Evolutionary conservation across 2,888 invertebrate species (phyloP), one percentile per base, ranked within the genome.

Genomic region (Pilophorus perplexus): DNA sequence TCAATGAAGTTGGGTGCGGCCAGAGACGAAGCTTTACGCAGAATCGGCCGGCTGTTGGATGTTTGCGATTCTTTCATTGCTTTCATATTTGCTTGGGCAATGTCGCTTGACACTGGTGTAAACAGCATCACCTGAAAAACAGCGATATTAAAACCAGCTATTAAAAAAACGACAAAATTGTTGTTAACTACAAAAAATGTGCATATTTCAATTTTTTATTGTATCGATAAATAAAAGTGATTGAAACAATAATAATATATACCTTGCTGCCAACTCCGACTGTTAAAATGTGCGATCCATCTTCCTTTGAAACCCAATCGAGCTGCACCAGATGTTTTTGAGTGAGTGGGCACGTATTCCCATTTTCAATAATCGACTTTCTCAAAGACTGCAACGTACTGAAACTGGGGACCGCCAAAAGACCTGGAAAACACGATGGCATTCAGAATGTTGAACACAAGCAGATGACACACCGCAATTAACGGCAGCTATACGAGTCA

Each of bases 221-320:
- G 12, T 12, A 33, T 12, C 33, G 12, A 6, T 33, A 12, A n/a
- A n/a, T n/a, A n/a, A n/a, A n/a, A n/a, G n/a, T n/a, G n/a, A n/a
- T n/a, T n/a, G n/a, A n/a, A n/a, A n/a, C n/a, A n/a, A 28, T 10
- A 37, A 22, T 22, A 27, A n/a, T 12, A 66, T 67, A 59, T 72
- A 79, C 78, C 77, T 93, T 90, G 67, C 92, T 93, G 0, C 93
- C 96, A 37, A 97, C 93, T 0, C 93, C 95, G 0, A 99, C 95
- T 0, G 99, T 98, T 38, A 99, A 79, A 73, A 99, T 93, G 77
- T 99, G 98, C 0, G 95, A 93, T 0, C 99, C 99, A 76, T 99
- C 98, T 78, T 99, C 99, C 73, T 97, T 95, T 0, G 97, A 96
- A 10, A 98, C 97, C 99, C 99, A 99, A 79, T 99, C 99, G 38